phyloP scores from a whole-genome alignment of 2,113 vertebrate species.

The Actenoides hombroni region DNA sequence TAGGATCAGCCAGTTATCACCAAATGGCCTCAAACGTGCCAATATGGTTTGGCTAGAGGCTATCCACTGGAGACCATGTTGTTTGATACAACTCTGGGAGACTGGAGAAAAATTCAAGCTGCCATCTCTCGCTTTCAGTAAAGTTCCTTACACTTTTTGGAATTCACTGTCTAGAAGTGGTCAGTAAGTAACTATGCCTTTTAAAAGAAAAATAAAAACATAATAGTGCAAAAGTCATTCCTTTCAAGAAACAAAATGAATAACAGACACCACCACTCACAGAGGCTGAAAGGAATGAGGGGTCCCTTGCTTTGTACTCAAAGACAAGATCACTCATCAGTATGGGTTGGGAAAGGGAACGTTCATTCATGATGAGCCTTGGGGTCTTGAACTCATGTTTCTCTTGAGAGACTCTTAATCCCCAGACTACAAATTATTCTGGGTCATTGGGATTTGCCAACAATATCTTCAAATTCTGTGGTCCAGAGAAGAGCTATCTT shows the following conservation, averaged over 20 bases:
- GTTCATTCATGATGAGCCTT: not conserved
- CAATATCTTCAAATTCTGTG: not conserved
- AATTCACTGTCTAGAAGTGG: not conserved
- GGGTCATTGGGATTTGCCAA: not conserved
- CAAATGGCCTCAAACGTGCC: not conserved
- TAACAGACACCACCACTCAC: not conserved
- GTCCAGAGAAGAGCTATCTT: not conserved
- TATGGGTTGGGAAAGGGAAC: not conserved
- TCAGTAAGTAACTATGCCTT: not conserved
- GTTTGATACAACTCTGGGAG: not conserved
- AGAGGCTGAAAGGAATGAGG: not conserved
- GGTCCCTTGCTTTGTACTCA: not conserved
- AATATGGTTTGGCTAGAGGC: not conserved
- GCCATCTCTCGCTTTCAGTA: not conserved
- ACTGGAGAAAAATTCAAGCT: not conserved
- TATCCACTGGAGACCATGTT: not conserved
- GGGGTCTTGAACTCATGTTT: not conserved
- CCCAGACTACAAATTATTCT: not conserved
- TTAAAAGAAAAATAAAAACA: not conserved
- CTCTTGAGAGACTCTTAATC: not conserved
- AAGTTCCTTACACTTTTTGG: not conserved
- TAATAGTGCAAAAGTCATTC: not conserved
- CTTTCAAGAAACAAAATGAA: not conserved
- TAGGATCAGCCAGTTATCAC: not conserved
- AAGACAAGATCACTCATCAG: not conserved